Percentiles rank a stretch among this genome's conserved stretches.
phyloP scores from a whole-genome alignment of 2,888 invertebrate species.

The Heliconius ismenius region DNA sequence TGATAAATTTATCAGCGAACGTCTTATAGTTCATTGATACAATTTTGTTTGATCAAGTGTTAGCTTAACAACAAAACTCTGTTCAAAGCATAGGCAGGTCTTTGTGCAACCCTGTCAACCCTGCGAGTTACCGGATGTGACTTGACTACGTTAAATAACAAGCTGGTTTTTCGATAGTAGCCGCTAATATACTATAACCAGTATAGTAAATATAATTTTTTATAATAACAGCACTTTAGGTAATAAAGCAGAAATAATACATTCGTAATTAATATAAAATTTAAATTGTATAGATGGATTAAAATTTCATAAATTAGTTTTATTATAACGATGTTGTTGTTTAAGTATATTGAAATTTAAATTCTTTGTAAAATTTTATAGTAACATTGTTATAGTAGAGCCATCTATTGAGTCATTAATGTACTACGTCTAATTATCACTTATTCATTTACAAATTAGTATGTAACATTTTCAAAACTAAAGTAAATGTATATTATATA shows the following conservation, averaged over 20 bases:
- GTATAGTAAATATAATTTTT: slow-evolving; percentile 11
- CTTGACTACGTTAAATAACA: slow-evolving; percentile 28
- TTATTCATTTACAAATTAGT: neutral
- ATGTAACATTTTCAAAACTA: neutral
- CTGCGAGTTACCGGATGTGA: slow-evolving; percentile 59
- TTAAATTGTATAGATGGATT: too few relatives aligned
- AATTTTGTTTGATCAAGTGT: slow-evolving; percentile 75
- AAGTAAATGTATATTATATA: too few relatives aligned
- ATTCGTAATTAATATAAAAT: neutral
- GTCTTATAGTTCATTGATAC: slow-evolving; percentile 2
- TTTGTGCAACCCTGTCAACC: slow-evolving; percentile 61
- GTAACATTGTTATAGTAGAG: neutral
- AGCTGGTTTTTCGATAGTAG: slow-evolving; percentile 13
- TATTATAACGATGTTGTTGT: neutral
- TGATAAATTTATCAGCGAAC: neutral
- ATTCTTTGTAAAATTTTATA: neutral
- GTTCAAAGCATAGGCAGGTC: slow-evolving; percentile 60
- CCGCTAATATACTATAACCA: neutral
- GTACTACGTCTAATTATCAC: neutral
- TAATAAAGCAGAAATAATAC: neutral
- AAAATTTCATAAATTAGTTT: neutral
- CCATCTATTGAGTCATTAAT: slow-evolving; percentile 13
- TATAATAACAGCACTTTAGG: neutral
- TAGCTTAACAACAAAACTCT: slow-evolving; percentile 66
- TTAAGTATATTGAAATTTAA: neutral